Evolutionary conservation across 2,113 vertebrate species (phyloP).

Genomic region (Saccopteryx bilineata): DNA sequence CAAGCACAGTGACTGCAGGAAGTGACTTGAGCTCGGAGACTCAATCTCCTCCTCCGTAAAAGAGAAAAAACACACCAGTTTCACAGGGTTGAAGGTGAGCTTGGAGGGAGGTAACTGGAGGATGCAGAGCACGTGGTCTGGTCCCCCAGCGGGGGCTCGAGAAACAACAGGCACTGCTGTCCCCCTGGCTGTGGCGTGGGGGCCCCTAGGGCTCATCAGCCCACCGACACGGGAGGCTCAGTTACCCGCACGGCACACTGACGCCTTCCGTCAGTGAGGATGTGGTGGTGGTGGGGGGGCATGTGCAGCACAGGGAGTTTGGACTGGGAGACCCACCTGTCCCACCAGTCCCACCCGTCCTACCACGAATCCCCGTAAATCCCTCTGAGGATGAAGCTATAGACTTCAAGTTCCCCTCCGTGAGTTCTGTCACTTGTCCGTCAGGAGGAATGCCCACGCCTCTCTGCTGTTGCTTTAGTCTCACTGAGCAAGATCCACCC

Average conservation of each 20-base stretch:
- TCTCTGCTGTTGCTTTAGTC: not conserved
- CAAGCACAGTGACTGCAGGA: not conserved
- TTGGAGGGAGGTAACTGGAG: not conserved
- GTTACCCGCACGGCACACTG: no score
- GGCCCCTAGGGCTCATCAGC: not conserved
- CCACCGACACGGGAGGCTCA: no score
- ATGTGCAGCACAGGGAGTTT: constrained; percentile 70
- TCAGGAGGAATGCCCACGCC: not conserved
- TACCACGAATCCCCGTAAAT: rapidly evolving
- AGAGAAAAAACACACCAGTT: not conserved
- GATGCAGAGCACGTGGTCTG: constrained; percentile 18
- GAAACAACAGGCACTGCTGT: constrained; percentile 61
- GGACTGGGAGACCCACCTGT: not conserved
- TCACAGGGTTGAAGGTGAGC: not conserved
- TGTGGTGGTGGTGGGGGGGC: constrained; percentile 42
- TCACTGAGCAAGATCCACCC: not conserved
- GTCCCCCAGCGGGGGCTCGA: not conserved
- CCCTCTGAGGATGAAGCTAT: not conserved
- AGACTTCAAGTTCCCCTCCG: not conserved
- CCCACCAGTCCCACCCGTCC: no score
- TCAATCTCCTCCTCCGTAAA: constrained; percentile 46
- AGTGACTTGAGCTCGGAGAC: not conserved
- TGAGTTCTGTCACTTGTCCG: not conserved
- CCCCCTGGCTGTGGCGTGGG: not conserved
- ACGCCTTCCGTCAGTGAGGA: no score